Conservation (phyloP, 2,888 invertebrate genomes). For the Ctena decussata region DNA sequence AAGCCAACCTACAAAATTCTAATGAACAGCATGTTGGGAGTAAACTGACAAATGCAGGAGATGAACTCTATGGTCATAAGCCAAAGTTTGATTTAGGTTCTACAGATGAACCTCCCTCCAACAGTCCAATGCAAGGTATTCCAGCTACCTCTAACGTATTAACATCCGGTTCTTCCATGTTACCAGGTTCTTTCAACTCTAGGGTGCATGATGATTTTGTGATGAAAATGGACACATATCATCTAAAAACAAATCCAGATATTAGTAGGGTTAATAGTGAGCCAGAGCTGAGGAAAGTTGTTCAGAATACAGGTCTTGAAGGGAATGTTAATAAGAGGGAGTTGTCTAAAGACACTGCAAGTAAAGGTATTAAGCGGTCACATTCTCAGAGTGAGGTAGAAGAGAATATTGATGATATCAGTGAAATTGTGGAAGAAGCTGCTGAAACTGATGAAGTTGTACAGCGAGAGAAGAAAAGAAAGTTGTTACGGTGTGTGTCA, state of each 20-base stretch:
- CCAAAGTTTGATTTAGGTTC: not conserved
- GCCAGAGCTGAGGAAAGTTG: not conserved
- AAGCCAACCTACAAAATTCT: too few relatives aligned
- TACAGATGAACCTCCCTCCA: not conserved
- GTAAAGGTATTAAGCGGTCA: constrained; percentile 29
- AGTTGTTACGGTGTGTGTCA: constrained; percentile 59
- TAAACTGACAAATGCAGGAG: too few relatives aligned
- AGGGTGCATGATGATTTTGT: not conserved
- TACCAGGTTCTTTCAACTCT: not conserved
- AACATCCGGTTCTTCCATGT: not conserved
- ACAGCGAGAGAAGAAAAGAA: constrained; percentile 54
- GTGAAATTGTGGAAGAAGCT: not conserved
- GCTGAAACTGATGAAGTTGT: constrained; percentile 11
- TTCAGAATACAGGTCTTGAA: not conserved
- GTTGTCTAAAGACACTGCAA: not conserved
- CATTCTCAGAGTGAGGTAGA: constrained; percentile 46
- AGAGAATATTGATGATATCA: not conserved
- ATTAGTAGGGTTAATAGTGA: not conserved
- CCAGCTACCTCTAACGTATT: not conserved
- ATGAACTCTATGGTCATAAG: not conserved
- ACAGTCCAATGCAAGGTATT: not conserved
- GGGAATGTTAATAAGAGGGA: too few relatives aligned
- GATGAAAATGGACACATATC: not conserved
- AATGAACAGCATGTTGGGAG: too few relatives aligned
- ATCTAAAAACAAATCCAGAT: not conserved